Percentiles rank a stretch among this genome's conserved stretches.
Conservation (phyloP, 1,140 invertebrate genomes). For the Leptonema lineaticorne region DNA sequence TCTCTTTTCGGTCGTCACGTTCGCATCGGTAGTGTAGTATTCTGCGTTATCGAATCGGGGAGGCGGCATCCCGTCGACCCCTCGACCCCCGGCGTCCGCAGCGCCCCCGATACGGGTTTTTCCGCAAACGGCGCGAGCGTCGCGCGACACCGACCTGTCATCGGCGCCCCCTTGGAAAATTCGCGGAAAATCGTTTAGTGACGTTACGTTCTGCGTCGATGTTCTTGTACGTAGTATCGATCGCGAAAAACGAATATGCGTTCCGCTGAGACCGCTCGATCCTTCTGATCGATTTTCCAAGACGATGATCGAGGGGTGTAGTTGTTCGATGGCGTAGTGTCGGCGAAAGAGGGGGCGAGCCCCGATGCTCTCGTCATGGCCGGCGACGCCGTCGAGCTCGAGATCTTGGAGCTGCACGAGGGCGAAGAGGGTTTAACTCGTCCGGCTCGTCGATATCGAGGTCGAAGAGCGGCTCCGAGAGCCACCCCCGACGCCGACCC, state of each 20-base stretch:
- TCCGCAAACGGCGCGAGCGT: not conserved
- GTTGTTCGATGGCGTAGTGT: not conserved
- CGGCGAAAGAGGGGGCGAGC: not conserved
- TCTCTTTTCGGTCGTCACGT: not conserved
- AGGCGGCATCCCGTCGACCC: not conserved
- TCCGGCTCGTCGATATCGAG: constrained; percentile 46
- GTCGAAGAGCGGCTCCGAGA: constrained; percentile 35
- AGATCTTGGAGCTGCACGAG: constrained; percentile 47
- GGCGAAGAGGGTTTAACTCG: constrained; percentile 22
- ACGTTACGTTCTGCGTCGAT: not conserved
- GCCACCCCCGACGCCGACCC: constrained; percentile 43
- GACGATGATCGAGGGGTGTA: not conserved
- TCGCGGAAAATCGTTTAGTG: not conserved
- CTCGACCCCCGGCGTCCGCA: not conserved
- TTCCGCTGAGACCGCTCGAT: no score
- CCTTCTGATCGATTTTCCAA: not conserved
- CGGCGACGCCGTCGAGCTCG: constrained; percentile 36
- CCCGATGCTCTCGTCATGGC: constrained; percentile 23
- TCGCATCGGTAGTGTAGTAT: not conserved
- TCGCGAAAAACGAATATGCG: no score
- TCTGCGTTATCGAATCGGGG: constrained; percentile 18
- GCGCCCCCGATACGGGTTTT: constrained; percentile 29
- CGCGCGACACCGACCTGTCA: constrained; percentile 3
- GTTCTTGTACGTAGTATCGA: no score
- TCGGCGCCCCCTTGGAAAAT: not conserved